phyloP scores from a whole-genome alignment of 2,888 invertebrate species.

The Phortica okadai region DNA sequence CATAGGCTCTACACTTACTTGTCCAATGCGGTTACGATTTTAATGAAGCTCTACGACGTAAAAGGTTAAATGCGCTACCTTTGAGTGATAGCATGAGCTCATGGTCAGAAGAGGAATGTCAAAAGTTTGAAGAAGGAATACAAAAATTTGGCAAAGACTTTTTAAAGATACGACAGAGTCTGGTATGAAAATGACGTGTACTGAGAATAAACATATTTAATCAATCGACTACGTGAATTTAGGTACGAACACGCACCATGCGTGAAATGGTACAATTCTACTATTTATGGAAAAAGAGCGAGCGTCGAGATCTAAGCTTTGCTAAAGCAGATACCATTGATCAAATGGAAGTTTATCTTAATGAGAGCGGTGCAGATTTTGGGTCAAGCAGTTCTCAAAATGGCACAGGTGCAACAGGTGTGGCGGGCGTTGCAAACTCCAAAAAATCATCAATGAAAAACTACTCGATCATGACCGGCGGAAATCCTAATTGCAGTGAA shows the following conservation, averaged over 20 bases:
- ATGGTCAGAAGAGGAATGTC: constrained; percentile 98
- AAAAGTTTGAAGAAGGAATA: constrained; percentile 97
- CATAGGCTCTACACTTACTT: constrained; percentile 87
- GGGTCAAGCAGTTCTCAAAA: constrained; percentile 31
- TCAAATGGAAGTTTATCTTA: constrained; percentile 74
- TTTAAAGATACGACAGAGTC: constrained; percentile 93
- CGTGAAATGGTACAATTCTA: constrained; percentile 98
- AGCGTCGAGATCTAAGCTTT: constrained; percentile 86
- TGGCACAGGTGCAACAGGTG: constrained; percentile 40
- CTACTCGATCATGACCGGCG: constrained; percentile 69
- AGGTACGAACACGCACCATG: constrained; percentile 91
- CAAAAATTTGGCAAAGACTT: constrained; percentile 97
- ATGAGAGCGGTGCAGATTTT: constrained; percentile 62
- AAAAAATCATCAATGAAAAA: constrained; percentile 57
- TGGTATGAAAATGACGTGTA: constrained; percentile 78
- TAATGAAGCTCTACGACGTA: constrained; percentile 92
- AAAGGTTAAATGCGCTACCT: constrained; percentile 84
- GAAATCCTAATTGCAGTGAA: constrained; percentile 34
- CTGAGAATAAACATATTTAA: not conserved
- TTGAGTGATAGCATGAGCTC: constrained; percentile 86
- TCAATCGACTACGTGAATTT: not conserved
- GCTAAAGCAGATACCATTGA: constrained; percentile 73
- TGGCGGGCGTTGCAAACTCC: constrained; percentile 38
- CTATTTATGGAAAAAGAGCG: constrained; percentile 99
- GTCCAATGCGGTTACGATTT: constrained; percentile 96